These are phyloP conservation scores for Hycleus phaleratus DNA, from an alignment of 1,140 invertebrate species.

Conservation along the genomic window DNA sequence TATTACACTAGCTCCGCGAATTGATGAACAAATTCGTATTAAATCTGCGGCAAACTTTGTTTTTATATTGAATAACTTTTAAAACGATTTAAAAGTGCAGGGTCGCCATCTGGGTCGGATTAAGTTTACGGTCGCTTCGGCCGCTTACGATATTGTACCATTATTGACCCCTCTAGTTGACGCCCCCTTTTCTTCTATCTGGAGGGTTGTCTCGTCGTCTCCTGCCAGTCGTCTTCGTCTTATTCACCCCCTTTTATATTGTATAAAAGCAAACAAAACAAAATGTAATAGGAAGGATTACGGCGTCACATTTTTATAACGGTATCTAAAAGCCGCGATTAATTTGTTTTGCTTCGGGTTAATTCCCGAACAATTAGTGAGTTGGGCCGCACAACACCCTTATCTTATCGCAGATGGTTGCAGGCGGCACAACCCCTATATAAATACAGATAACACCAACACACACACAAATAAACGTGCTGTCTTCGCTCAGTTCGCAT, in stretches of 20 bases:
- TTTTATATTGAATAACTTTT: conserved; percentile 43
- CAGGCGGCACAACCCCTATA: too few species aligned
- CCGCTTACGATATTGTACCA: conserved; percentile 30
- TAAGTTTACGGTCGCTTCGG: conserved; percentile 33
- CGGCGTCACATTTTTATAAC: conserved; percentile 37
- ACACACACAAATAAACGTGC: too few species aligned
- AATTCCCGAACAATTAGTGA: conserved; percentile 37
- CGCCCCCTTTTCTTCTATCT: neutral
- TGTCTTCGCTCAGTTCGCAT: too few species aligned
- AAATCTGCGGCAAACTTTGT: conserved; percentile 37
- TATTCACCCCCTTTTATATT: conserved; percentile 1
- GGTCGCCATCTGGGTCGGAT: conserved; percentile 38
- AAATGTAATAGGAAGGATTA: conserved; percentile 16
- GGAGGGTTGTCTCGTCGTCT: neutral
- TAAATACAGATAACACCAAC: too few species aligned
- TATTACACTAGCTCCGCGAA: conserved; percentile 36
- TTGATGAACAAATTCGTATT: conserved; percentile 42
- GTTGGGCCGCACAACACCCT: conserved; percentile 9
- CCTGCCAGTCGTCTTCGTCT: conserved; percentile 2
- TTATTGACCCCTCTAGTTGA: conserved; percentile 27
- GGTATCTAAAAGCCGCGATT: conserved; percentile 35
- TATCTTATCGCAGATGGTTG: conserved; percentile 8
- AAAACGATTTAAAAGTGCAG: conserved; percentile 37
- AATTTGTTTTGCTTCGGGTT: conserved; percentile 37
- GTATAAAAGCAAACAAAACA: neutral